A percentile compares a stretch with the other conserved stretches of the same genome.
These are phyloP conservation scores for Enteromius treurensis DNA, from an alignment of 2,797 vertebrate genomes.

Conservation along the genomic window DNA sequence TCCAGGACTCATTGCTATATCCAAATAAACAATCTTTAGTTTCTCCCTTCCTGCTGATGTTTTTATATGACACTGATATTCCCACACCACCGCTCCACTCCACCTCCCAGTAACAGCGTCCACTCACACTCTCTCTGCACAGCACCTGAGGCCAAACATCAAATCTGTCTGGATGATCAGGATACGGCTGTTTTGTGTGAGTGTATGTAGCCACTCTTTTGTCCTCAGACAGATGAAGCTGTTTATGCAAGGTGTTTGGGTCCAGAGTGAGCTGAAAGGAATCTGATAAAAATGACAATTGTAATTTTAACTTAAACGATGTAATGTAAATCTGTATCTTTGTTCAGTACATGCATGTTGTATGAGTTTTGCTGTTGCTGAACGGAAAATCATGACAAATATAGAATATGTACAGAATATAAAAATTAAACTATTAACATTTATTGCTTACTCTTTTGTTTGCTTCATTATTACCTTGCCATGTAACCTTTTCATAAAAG, in stretches of 20 bases:
- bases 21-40: conserved; percentile 52
- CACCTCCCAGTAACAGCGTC: conserved; percentile 55
- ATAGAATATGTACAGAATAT: too few relatives aligned
- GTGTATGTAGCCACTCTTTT: conserved; percentile 25
- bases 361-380: neutral
- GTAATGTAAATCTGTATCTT: neutral
- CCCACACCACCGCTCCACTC: conserved; percentile 45
- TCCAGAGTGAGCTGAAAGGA: conserved; percentile 44
- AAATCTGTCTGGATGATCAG: conserved; percentile 49
- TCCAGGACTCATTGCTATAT: conserved; percentile 16
- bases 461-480: too few relatives aligned
- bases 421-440: too few relatives aligned
- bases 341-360: neutral
- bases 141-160: conserved; percentile 48
- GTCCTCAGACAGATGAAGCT: conserved; percentile 39
- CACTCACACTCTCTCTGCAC: conserved; percentile 44
- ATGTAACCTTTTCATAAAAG: too few relatives aligned
- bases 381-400: too few relatives aligned
- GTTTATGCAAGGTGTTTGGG: conserved; percentile 41
- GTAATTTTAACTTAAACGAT: neutral
- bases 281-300: conserved; percentile 31
- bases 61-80: conserved; percentile 47
- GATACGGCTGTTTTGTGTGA: neutral
- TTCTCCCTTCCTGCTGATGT: conserved; percentile 47
- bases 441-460: too few relatives aligned